phyloP scores from a whole-genome alignment of 2,113 vertebrate genomes.

The Anolis carolinensis region DNA sequence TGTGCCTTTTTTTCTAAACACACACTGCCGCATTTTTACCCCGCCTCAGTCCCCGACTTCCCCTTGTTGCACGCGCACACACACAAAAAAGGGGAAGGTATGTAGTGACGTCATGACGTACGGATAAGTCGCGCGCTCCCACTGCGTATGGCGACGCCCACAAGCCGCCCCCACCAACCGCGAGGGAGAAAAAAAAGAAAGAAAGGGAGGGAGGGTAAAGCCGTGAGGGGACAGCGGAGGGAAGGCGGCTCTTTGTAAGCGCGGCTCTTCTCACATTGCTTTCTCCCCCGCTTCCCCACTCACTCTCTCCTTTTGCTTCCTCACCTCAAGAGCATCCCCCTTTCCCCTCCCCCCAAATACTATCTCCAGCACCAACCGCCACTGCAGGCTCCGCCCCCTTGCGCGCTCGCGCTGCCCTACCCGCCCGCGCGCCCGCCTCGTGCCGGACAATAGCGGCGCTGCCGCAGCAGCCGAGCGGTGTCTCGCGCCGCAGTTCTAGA shows the following conservation, averaged over 20 bases:
- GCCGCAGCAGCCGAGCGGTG: constrained; percentile 39
- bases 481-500: constrained; percentile 16
- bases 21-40: too few species aligned
- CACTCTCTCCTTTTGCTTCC: neutral
- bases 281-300: neutral
- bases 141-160: neutral
- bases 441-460: constrained; percentile 62
- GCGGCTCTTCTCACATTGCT: neutral
- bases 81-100: too few species aligned
- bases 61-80: too few species aligned
- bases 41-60: too few species aligned
- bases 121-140: neutral
- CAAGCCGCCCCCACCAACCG: neutral
- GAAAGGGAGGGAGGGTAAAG: too few species aligned
- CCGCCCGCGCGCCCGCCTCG: constrained; percentile 27
- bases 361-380: constrained; percentile 6
- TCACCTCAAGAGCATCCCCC: too few species aligned
- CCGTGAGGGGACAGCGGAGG: neutral
- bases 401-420: neutral
- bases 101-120: constrained; percentile 22
- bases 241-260: neutral
- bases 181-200: too few species aligned
- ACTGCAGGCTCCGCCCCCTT: constrained; percentile 34
- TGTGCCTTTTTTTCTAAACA: too few species aligned
- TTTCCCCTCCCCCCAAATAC: rapidly evolving